phyloP scores from a whole-genome alignment of 2,888 invertebrate genomes.

The Petrophora chlorosata region DNA sequence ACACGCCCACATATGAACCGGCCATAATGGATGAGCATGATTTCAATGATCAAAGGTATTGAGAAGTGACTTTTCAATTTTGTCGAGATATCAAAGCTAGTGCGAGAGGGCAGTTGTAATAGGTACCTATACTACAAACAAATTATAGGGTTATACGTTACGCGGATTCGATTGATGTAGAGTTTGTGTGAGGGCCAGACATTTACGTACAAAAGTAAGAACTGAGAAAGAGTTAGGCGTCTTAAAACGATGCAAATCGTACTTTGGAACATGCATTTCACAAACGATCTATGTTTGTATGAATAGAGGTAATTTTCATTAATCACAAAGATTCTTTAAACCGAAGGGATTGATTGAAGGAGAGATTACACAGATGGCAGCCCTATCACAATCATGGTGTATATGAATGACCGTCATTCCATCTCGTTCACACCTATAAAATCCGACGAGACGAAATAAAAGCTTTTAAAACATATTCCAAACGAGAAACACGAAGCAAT shows the following conservation, averaged over 20 bases:
- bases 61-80: slow-evolving; percentile 51
- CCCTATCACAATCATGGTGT: neutral
- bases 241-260: no score
- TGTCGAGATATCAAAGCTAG: slow-evolving; percentile 43
- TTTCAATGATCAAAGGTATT: slow-evolving; percentile 42
- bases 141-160: slow-evolving; percentile 57
- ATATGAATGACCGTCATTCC: neutral
- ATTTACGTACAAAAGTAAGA: no score
- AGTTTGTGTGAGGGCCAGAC: no score
- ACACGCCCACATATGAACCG: slow-evolving; percentile 60
- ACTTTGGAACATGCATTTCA: no score
- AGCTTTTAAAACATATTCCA: slow-evolving; percentile 41
- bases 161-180: no score
- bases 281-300: no score
- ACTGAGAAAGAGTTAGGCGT: no score
- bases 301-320: no score
- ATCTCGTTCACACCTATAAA: slow-evolving; percentile 14
- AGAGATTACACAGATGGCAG: neutral
- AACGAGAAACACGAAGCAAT: slow-evolving; percentile 35
- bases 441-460: slow-evolving; percentile 14
- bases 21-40: slow-evolving; percentile 47
- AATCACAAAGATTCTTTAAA: no score
- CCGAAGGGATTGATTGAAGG: no score
- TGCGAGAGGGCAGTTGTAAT: slow-evolving; percentile 50
- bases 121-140: no score